These are phyloP conservation scores for Pristis pectinata DNA, from an alignment of 2,797 vertebrate species.

Conservation along the genomic window DNA sequence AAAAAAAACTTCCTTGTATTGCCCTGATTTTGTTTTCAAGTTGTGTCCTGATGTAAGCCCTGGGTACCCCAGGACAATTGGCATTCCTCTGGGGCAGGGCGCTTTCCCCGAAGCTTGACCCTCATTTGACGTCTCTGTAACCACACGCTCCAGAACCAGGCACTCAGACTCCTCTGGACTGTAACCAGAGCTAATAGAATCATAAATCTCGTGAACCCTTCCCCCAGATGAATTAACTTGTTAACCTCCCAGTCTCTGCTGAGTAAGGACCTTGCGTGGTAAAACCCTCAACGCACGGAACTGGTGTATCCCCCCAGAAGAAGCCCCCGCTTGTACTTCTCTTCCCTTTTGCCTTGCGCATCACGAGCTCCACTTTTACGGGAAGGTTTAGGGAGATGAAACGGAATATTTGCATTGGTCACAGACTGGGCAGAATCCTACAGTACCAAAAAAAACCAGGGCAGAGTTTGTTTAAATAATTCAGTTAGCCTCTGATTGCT, in stretches of 20 bases:
- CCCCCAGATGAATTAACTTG: background rate
- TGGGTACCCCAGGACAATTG: no score
- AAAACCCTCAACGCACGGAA: background rate
- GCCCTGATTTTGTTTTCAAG: no score
- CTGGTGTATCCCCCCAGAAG: background rate
- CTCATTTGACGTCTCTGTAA: background rate
- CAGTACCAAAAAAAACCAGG: background rate
- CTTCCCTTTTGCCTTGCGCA: background rate
- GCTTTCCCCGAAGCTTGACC: background rate
- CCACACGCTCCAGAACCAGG: background rate
- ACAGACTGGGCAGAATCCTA: background rate
- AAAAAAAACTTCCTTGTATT: no score
- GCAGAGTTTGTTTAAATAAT: constrained; percentile 26
- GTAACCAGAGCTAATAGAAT: background rate
- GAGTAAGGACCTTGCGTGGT: background rate
- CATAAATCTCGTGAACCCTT: no score
- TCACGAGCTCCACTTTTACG: background rate
- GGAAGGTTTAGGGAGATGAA: background rate
- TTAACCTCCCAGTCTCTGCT: background rate
- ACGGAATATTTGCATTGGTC: background rate
- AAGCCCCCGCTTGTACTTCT: background rate
- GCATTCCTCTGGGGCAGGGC: no score
- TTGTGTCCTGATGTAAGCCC: no score
- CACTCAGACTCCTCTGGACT: background rate
- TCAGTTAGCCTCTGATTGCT: constrained; percentile 5